These are phyloP conservation scores for Nesidiocoris tenuis DNA, from an alignment of 2,888 invertebrate genomes.

Conservation along the genomic window DNA sequence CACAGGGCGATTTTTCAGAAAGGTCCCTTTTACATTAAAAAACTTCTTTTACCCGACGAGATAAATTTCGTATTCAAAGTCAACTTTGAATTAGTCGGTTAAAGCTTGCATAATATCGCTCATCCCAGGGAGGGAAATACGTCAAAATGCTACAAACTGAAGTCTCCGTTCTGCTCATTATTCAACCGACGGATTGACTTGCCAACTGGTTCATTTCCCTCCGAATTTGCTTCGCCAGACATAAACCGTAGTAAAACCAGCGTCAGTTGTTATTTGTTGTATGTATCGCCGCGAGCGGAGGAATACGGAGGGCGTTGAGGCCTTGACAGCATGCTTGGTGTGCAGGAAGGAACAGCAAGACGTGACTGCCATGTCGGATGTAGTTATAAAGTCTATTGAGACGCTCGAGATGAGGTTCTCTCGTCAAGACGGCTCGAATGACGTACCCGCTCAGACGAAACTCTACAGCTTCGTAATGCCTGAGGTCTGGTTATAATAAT, in stretches of 20 bases:
- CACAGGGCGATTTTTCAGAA: no score
- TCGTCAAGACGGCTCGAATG: background rate
- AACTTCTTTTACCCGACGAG: background rate
- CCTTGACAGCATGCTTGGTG: background rate
- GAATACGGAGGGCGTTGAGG: background rate
- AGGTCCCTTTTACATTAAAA: no score
- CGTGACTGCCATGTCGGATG: background rate
- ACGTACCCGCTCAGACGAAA: background rate
- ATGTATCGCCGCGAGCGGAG: background rate
- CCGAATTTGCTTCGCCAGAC: background rate
- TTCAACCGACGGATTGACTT: background rate
- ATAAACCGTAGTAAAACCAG: background rate
- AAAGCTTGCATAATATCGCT: no score
- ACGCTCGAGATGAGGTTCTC: background rate
- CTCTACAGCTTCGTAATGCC: background rate
- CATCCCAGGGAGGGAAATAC: no score
- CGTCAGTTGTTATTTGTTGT: background rate
- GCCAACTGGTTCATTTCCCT: background rate
- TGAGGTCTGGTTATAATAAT: no score
- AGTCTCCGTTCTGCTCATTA: no score
- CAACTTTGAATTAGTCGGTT: background rate
- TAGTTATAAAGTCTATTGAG: background rate
- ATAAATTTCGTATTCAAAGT: background rate
- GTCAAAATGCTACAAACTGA: no score
- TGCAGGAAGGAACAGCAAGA: background rate